These are phyloP conservation scores for Alaudala cheleensis DNA, from an alignment of 2,113 vertebrate genomes.

Conservation along the genomic window DNA sequence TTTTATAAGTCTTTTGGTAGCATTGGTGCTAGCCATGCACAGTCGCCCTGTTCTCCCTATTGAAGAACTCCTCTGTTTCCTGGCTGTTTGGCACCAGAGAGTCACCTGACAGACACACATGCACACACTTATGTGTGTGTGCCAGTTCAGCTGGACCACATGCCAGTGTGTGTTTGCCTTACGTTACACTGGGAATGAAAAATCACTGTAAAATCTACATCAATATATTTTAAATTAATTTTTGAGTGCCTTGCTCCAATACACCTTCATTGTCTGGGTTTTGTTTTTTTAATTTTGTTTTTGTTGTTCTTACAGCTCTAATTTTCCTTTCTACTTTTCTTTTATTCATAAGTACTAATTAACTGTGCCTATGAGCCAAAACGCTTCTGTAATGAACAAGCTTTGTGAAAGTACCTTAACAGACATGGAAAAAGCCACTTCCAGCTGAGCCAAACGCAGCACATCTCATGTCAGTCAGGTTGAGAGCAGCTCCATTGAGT, in stretches of 20 bases:
- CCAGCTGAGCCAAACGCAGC: background rate
- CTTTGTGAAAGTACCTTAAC: background rate
- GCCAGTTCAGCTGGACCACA: background rate
- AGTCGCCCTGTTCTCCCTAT: background rate
- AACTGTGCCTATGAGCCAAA: background rate
- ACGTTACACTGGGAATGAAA: background rate
- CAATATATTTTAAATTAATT: background rate
- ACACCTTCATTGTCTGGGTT: background rate
- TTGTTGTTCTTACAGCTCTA: background rate
- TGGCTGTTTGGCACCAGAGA: background rate
- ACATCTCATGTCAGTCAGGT: background rate
- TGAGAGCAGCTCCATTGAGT: background rate
- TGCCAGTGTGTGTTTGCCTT: background rate
- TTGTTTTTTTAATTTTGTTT: background rate
- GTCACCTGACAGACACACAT: background rate
- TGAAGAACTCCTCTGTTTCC: background rate
- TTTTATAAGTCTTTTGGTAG: background rate
- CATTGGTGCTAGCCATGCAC: rapidly evolving
- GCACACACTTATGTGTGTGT: rapidly evolving
- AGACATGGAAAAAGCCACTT: background rate
- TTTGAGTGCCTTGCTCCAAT: background rate
- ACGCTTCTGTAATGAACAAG: conserved; percentile 5
- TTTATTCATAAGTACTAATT: conserved; percentile 50
- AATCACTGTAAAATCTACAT: background rate
- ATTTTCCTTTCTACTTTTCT: background rate